Conservation (phyloP, 2,888 invertebrate genomes). For the Scelioninae gen. 1 region DNA sequence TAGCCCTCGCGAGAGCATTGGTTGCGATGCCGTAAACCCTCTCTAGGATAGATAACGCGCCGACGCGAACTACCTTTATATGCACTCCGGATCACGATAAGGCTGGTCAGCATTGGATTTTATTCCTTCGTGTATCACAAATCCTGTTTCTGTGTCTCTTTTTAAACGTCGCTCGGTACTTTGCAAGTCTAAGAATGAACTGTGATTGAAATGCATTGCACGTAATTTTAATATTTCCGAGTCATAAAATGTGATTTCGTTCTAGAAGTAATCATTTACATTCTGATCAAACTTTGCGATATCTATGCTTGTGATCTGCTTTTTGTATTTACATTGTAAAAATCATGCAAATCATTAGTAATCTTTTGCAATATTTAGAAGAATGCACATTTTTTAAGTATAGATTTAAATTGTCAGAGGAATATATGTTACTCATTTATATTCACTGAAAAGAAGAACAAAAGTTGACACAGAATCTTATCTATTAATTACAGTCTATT, state of each 20-base stretch:
- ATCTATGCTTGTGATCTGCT: too few species aligned
- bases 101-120: conserved; percentile 51
- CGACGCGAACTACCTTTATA: conserved; percentile 62
- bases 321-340: too few species aligned
- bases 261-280: conserved; percentile 19
- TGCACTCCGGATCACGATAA: conserved; percentile 59
- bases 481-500: too few species aligned
- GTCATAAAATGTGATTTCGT: conserved; percentile 17
- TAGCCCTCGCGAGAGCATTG: conserved; percentile 48
- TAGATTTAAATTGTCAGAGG: too few species aligned
- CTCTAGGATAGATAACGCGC: conserved; percentile 69
- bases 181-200: conserved; percentile 59
- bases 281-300: conserved; percentile 30
- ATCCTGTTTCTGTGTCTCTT: conserved; percentile 41
- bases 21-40: conserved; percentile 49
- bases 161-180: conserved; percentile 21
- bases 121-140: conserved; percentile 60
- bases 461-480: too few species aligned
- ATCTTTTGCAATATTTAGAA: too few species aligned
- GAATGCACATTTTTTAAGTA: too few species aligned
- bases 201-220: conserved; percentile 62
- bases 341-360: too few species aligned
- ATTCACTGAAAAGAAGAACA: too few species aligned
- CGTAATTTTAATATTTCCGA: conserved; percentile 44
- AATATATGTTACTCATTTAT: too few species aligned